Conservation (phyloP, 2,888 invertebrate species). For the Keiferia lycopersicella region DNA sequence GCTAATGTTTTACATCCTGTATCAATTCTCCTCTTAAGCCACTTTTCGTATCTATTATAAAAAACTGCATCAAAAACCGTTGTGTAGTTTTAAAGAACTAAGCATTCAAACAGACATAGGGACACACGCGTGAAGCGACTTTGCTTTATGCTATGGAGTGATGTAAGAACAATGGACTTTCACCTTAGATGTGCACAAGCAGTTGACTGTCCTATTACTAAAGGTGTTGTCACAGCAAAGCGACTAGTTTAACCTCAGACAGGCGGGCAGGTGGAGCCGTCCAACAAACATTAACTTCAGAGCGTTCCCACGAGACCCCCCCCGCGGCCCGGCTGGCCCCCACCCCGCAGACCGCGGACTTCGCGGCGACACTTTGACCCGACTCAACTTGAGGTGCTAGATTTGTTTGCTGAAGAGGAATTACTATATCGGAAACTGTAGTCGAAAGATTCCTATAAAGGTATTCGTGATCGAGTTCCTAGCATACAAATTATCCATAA, state of each 20-base stretch:
- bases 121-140: no score
- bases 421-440: neutral
- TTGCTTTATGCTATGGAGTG: no score
- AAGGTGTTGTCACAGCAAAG: neutral
- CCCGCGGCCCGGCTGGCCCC: neutral
- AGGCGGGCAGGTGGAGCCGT: neutral
- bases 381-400: constrained; percentile 7
- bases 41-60: no score
- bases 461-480: neutral
- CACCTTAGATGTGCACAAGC: neutral
- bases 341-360: neutral
- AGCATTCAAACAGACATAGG: no score
- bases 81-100: no score
- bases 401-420: neutral
- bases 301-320: neutral
- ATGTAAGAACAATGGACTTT: no score
- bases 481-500: no score
- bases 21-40: no score
- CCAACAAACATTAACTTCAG: constrained; percentile 6
- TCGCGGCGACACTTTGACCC: constrained; percentile 9
- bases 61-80: no score
- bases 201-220: neutral
- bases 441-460: neutral
- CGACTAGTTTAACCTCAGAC: constrained; percentile 6
- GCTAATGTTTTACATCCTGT: no score